Percentiles rank a stretch among this genome's conserved stretches.
These are phyloP conservation scores for Drosophila kepulauana DNA, from an alignment of 1,140 invertebrate species.

Conservation along the genomic window DNA sequence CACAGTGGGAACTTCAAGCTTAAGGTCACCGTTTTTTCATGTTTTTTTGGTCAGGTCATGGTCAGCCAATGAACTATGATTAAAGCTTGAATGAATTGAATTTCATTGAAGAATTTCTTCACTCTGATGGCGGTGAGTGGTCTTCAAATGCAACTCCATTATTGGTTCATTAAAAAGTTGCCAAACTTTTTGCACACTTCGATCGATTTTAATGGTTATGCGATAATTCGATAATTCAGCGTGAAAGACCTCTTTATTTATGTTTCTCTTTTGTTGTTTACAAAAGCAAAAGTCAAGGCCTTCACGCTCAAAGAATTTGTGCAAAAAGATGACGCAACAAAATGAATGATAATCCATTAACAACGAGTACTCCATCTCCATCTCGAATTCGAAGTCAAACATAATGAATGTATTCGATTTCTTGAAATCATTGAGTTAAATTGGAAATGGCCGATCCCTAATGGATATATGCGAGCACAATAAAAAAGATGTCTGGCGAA, in stretches of 20 bases:
- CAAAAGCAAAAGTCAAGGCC: constrained; percentile 38
- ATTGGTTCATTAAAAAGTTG: constrained; percentile 9
- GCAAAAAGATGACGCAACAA: constrained; percentile 43
- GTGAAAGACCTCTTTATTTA: constrained; percentile 21
- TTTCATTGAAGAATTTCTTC: background rate
- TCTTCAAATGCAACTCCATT: background rate
- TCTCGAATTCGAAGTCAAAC: constrained; percentile 1
- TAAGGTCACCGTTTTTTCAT: background rate
- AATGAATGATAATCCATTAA: constrained; percentile 41
- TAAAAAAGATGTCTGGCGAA: constrained; percentile 4
- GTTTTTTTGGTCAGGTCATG: constrained; percentile 46
- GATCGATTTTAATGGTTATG: constrained; percentile 29
- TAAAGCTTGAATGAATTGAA: constrained; percentile 27
- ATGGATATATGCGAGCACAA: background rate
- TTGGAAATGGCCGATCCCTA: constrained; percentile 29
- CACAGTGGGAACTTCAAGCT: background rate
- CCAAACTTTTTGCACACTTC: constrained; percentile 16
- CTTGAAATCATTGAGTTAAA: constrained; percentile 43
- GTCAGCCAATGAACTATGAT: constrained; percentile 41
- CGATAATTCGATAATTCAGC: constrained; percentile 38
- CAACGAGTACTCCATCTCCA: constrained; percentile 14
- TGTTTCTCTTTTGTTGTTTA: constrained; percentile 4
- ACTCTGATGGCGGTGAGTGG: background rate
- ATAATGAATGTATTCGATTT: constrained; percentile 55
- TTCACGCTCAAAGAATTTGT: constrained; percentile 33